These are phyloP conservation scores for Sinohyriopsis cumingii DNA, from an alignment of 2,888 invertebrate species.

Conservation along the genomic window DNA sequence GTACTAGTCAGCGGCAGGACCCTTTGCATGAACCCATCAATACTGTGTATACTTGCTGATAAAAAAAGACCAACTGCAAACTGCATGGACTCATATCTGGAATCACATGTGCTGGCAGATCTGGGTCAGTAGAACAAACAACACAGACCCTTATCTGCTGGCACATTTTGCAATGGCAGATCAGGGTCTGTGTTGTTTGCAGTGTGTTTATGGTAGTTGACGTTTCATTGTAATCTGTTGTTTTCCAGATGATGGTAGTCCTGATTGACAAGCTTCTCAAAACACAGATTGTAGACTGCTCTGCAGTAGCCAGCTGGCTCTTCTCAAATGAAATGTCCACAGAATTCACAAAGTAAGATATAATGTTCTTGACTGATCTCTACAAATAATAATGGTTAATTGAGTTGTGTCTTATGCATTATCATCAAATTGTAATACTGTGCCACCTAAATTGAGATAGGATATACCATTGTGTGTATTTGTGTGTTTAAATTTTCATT, in stretches of 20 bases:
- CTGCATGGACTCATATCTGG: no score
- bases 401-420: neutral
- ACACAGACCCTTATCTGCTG: neutral
- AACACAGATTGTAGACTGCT: slow-evolving; percentile 96
- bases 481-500: no score
- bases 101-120: no score
- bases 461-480: no score
- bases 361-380: neutral
- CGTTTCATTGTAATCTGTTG: slow-evolving; percentile 4
- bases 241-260: slow-evolving; percentile 89
- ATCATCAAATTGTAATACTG: no score
- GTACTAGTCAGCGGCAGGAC: no score
- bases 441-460: no score
- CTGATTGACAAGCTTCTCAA: slow-evolving; percentile 97
- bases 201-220: neutral
- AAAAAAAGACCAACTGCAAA: no score
- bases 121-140: no score
- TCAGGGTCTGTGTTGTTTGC: neutral
- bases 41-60: no score
- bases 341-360: slow-evolving; percentile 85
- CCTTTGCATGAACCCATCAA: no score
- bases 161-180: neutral
- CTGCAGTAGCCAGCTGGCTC: slow-evolving; percentile 97
- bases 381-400: neutral
- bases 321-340: slow-evolving; percentile 94